Evolutionary conservation across 1,140 invertebrate genomes (phyloP).

Genomic region (Drosophila tsacasi): DNA sequence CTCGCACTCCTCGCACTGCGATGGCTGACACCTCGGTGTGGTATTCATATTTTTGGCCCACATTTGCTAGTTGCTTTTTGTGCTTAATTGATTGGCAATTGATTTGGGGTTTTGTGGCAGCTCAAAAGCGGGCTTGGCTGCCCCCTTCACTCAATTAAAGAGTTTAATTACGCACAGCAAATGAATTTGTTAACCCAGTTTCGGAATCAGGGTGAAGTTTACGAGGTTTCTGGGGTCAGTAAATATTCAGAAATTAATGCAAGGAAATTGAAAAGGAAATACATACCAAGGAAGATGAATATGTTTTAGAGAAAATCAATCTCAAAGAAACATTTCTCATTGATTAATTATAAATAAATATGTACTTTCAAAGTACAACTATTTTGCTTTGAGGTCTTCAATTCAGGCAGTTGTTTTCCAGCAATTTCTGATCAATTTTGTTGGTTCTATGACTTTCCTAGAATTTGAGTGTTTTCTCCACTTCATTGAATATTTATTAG

Average conservation of each 20-base stretch:
- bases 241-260: neutral
- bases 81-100: slow-evolving; percentile 52
- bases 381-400: no score
- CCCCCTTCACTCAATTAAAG: slow-evolving; percentile 42
- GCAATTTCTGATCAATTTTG: slow-evolving; percentile 47
- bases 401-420: slow-evolving; percentile 2
- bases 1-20: slow-evolving; percentile 16
- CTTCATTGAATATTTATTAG: neutral
- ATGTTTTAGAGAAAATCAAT: neutral
- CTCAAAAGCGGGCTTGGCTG: slow-evolving; percentile 39
- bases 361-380: neutral
- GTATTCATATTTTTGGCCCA: slow-evolving; percentile 36
- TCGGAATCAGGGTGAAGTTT: slow-evolving; percentile 5
- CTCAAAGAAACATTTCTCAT: neutral
- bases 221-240: neutral
- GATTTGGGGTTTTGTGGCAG: slow-evolving; percentile 61
- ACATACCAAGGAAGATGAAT: slow-evolving; percentile 1
- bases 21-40: slow-evolving; percentile 20
- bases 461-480: neutral
- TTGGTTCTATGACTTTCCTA: slow-evolving; percentile 5
- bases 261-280: neutral
- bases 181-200: slow-evolving; percentile 30
- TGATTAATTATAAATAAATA: neutral
- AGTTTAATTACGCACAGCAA: slow-evolving; percentile 44
- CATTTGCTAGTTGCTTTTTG: slow-evolving; percentile 25